phyloP scores from a whole-genome alignment of 2,113 vertebrate genomes.

The Artemisiospiza belli region DNA sequence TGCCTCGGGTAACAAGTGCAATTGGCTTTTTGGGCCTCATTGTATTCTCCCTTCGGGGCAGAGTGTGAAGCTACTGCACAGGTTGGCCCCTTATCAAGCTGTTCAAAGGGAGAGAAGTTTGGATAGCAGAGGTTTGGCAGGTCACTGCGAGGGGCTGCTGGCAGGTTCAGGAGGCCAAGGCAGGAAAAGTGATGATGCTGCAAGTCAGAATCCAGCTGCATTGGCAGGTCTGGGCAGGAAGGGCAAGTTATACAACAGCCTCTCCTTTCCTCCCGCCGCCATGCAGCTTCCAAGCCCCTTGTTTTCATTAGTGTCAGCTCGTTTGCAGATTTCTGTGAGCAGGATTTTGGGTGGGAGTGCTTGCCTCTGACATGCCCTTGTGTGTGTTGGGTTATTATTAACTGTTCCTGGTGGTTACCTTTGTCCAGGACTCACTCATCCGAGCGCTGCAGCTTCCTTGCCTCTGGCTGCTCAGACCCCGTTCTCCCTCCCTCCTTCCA shows the following conservation, averaged over 20 bases:
- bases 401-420: neutral
- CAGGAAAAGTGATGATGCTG: conserved; percentile 32
- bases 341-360: neutral
- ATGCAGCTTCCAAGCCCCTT: neutral
- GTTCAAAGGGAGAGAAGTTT: conserved; percentile 35
- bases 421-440: neutral
- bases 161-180: conserved; percentile 5
- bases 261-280: neutral
- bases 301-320: neutral
- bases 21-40: conserved; percentile 22
- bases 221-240: conserved; percentile 14
- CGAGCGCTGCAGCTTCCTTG: neutral
- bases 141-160: neutral
- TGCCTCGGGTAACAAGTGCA: conserved; percentile 65
- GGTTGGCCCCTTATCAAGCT: conserved; percentile 41
- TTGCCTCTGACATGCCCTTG: neutral
- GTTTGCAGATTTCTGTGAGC: neutral
- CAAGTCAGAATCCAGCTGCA: conserved; percentile 26
- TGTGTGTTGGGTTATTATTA: neutral
- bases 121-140: conserved; percentile 39
- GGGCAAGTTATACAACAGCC: neutral
- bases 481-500: neutral
- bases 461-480: neutral
- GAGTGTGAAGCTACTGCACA: neutral
- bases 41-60: neutral